Evolutionary conservation across 2,888 invertebrate species (phyloP), one percentile per base, ranked within the genome.

Genomic region (Empis livida): DNA sequence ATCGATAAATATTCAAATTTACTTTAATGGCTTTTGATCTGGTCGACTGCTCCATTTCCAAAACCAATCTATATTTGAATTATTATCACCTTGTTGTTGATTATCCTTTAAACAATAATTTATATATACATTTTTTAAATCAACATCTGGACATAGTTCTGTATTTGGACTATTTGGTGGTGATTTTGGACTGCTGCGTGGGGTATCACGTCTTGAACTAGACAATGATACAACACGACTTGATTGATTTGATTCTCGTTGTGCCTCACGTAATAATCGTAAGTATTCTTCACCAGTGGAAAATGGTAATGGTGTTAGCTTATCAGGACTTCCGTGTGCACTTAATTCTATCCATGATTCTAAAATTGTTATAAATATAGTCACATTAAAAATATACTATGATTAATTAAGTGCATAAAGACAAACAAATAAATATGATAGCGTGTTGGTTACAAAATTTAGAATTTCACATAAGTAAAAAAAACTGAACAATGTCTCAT

Each of bases 31-130:
- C 56, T 80, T 72, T 68, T 89, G 88, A 68, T 93, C 92, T 2
- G 88, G 89, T 55, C 91, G 78, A 64, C 88, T 89, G 71, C 89
- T 91, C 92, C 92, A 94, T 61, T 91, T 88, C 78, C 86, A 86
- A 44, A 89, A 79, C 89, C 89, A 90, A 64, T 89, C 88, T 41
- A 76, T 75, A 56, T 73, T 77, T n/a, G 27, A 41, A 41, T 10
- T 41, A 13, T 39, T 13, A 17, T 13, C 17, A 11, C 17, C 5
- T 5, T n/a, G n/a, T n/a, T 13, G n/a, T 35, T 35, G n/a, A n/a
- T 35, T 35, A 35, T 41, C 41, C 10, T 41, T 41, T 23, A 41
- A 13, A 74, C 77, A 80, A 67, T 82, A 82, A 71, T 87, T 86
- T 56, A 87, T 85, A 67, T 84, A 86, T 54, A 86, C 81, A 47